Base-by-base conservation (phyloP, 1,140 invertebrate species). In the Homarus americanus region DNA sequence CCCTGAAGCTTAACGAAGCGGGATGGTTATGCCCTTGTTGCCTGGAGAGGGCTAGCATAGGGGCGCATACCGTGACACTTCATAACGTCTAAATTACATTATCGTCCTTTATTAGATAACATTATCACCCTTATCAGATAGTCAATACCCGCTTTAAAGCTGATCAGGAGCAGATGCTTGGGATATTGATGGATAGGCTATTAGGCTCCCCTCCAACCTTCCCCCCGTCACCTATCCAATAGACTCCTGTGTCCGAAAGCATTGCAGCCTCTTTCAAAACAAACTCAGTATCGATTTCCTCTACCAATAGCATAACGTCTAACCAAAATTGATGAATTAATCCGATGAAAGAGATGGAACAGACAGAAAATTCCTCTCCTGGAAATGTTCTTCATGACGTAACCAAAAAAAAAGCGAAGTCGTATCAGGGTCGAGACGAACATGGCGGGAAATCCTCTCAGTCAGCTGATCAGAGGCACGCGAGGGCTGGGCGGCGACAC, bases 381-480 rank as follows among this genome's bases (percentile, higher is more conserved):
- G 63, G 24, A 12, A 69, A 32, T 69, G 15, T 28, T 69, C 63
- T 28, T 69, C n/a, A 4, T 32, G 63, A 69, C 32, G 63, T 15
- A n/a, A 32, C 2, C 2, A 24, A 58, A 2, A 69, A 32, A 34
- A 79, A 44, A 79, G 44, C 24, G 76, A 79, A 79, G 76, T 49
- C 76, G 28, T 32, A 40, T 15, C 40, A 41, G 44, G 15, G 40
- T 79, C 40, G 41, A 40, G 28, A 79, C 76, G 76, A 41, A 49
- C 40, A 20, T 79, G 76, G 76, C 76, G 76, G 40, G 76, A 79
- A 79, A 79, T 79, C 76, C 76, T 38, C 44, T 79, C 76, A 79
- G 44, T 79, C 76, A 79, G 76, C 76, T 79, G 76, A 79, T 79
- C 76, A 28, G 40, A 79, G 76, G 76, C 76, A 44, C 40, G 76